These are phyloP conservation scores for Sinosuthora webbiana DNA, from an alignment of 2,113 vertebrate genomes.

Conservation along the genomic window DNA sequence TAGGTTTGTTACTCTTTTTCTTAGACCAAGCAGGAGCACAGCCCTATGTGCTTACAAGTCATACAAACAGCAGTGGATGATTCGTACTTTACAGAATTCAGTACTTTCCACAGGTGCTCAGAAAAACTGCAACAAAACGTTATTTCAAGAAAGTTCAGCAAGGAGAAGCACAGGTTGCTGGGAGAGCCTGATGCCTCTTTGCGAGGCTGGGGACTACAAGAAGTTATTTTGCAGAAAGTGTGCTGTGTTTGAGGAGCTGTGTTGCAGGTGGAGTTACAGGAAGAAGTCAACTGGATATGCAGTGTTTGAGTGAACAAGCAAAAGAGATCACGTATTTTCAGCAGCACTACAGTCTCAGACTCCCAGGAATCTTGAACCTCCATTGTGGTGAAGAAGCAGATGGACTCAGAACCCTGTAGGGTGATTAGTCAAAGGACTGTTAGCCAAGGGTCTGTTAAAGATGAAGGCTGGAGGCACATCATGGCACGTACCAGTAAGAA, in stretches of 20 bases:
- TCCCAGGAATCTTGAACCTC: not conserved
- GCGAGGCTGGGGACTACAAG: fast-evolving
- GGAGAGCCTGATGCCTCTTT: not conserved
- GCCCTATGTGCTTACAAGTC: not conserved
- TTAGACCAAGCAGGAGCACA: fast-evolving
- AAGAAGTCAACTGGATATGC: not conserved
- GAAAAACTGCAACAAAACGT: not conserved
- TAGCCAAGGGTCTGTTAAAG: not conserved
- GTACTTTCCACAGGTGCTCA: not conserved
- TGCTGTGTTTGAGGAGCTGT: not conserved
- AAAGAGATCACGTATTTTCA: fast-evolving
- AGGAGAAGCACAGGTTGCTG: not conserved
- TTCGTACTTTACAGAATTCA: not conserved
- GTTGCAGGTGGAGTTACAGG: not conserved
- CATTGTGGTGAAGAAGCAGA: not conserved
- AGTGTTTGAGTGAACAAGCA: fast-evolving
- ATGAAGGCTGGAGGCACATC: not conserved
- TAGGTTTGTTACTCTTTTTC: not conserved
- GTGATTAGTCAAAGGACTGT: not conserved
- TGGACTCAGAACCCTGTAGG: not conserved
- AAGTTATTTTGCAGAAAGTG: not conserved
- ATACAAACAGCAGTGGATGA: not conserved
- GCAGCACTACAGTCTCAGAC: not conserved
- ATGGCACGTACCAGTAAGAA: fast-evolving
- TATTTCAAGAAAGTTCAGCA: not conserved